phyloP scores from a whole-genome alignment of 2,797 vertebrate genomes.

The Esox masquinongy region DNA sequence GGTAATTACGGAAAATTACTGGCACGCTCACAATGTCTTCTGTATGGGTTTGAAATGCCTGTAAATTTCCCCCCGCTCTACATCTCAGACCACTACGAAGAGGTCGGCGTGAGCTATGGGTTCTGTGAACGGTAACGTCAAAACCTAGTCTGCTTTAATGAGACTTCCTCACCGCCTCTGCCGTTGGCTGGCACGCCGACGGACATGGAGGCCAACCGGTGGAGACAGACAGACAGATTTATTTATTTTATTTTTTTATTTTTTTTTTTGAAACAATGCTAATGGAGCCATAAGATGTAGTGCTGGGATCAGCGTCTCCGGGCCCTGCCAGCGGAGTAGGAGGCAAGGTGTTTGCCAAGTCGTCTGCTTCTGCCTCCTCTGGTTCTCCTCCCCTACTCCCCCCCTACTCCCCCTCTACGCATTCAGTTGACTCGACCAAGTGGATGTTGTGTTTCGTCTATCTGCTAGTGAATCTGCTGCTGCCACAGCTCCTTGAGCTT shows the following conservation, averaged over 20 bases:
- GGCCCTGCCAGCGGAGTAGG: constrained; percentile 69
- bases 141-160: neutral
- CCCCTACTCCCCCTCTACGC: constrained; percentile 26
- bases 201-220: neutral
- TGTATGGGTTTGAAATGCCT: no score
- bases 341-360: constrained; percentile 69
- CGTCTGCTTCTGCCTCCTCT: constrained; percentile 27
- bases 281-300: constrained; percentile 67
- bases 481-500: neutral
- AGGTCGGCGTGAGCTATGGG: no score
- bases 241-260: no score
- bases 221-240: neutral
- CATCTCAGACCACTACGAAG: no score
- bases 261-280: constrained; percentile 74
- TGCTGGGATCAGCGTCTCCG: constrained; percentile 69
- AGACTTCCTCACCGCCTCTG: neutral
- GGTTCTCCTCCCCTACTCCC: constrained; percentile 29
- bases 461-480: no score
- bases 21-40: no score
- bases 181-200: neutral
- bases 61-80: no score
- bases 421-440: constrained; percentile 10
- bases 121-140: neutral
- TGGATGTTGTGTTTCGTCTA: neutral
- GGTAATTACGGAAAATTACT: no score